Conservation (phyloP, 2,113 vertebrate genomes). For the Mustelus asterias region DNA sequence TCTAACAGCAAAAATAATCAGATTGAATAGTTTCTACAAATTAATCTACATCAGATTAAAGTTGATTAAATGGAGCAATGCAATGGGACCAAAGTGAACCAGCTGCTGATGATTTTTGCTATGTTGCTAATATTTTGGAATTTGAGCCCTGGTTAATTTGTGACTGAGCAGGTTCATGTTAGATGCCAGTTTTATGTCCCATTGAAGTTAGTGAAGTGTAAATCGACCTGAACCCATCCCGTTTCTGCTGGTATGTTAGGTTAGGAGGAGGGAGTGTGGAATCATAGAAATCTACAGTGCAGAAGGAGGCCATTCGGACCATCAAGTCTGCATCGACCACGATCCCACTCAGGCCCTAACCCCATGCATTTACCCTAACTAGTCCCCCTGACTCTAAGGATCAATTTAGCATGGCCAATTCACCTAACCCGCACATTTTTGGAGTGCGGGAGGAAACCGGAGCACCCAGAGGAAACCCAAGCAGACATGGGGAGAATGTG, state of each 20-base stretch:
- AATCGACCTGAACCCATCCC: not conserved
- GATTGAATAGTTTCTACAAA: not conserved
- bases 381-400: no score
- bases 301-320: no score
- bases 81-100: not conserved
- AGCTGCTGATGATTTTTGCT: not conserved
- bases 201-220: not conserved
- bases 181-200: not conserved
- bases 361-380: no score
- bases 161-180: not conserved
- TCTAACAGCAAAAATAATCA: not conserved
- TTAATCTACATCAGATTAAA: not conserved
- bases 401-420: no score
- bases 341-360: no score
- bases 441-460: no score
- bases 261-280: no score
- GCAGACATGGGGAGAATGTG: no score
- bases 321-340: no score
- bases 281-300: no score
- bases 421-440: no score
- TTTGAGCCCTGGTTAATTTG: not conserved
- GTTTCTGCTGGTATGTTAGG: not conserved
- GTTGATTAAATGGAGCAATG: not conserved
- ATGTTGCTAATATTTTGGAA: not conserved
- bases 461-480: no score